Evolutionary conservation across 2,797 vertebrate genomes (phyloP).

Genomic region (Propithecus deckenii): DNA sequence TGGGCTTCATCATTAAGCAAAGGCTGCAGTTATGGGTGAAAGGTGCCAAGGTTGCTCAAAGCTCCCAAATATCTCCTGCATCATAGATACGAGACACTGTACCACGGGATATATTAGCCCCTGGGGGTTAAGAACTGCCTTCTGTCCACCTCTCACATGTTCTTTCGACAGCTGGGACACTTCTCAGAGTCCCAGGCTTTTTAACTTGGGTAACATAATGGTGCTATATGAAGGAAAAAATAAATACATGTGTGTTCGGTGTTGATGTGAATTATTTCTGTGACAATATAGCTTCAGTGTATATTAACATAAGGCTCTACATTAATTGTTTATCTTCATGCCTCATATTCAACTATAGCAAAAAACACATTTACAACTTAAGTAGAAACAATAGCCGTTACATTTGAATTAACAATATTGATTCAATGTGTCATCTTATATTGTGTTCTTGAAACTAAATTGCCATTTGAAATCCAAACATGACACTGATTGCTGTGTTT

Average conservation of each 20-base stretch:
- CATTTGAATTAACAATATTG: conserved; percentile 5
- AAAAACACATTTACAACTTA: neutral
- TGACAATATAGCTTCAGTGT: neutral
- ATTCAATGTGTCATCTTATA: neutral
- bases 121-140: neutral
- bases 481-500: neutral
- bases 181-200: neutral
- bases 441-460: neutral
- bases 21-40: neutral
- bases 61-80: neutral
- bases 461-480: neutral
- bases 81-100: neutral
- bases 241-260: neutral
- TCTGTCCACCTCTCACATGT: neutral
- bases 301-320: neutral
- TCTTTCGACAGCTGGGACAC: neutral
- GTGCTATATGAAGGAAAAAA: neutral
- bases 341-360: neutral
- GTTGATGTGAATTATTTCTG: neutral
- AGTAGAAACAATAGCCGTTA: neutral
- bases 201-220: neutral
- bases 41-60: neutral
- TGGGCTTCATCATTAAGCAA: neutral
- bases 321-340: neutral
- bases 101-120: neutral